A percentile compares a stretch with the other conserved stretches of the same genome.
Conservation (phyloP, 2,888 invertebrate species). For the Nematopogon swammerdamellus region DNA sequence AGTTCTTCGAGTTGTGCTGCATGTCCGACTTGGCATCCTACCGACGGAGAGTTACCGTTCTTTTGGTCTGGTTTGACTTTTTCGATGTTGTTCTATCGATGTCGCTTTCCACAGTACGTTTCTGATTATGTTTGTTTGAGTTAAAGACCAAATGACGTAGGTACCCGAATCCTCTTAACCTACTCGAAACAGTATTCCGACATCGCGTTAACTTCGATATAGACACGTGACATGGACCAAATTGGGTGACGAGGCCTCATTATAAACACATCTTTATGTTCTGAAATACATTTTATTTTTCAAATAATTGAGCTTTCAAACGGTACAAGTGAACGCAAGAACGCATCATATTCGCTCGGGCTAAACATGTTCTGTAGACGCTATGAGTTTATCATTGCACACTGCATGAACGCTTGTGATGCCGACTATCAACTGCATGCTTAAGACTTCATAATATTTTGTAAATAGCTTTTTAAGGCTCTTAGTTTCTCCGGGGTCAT, state of each 20-base stretch:
- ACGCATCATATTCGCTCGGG: not conserved
- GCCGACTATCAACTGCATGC: not conserved
- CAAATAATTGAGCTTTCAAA: too few species aligned
- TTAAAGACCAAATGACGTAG: too few species aligned
- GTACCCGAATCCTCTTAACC: too few species aligned
- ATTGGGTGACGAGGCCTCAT: not conserved
- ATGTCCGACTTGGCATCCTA: too few species aligned
- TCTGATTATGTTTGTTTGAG: not conserved
- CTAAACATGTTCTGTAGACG: not conserved
- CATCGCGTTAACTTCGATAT: too few species aligned
- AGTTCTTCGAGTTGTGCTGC: too few species aligned
- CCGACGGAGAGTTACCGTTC: too few species aligned
- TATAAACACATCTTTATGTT: not conserved
- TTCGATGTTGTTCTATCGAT: constrained; percentile 51
- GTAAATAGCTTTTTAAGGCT: not conserved
- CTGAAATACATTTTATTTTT: not conserved
- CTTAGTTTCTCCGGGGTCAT: not conserved
- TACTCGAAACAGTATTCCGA: too few species aligned
- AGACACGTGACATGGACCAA: not conserved
- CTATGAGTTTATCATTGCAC: not conserved
- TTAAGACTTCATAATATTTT: not conserved
- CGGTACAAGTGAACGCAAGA: not conserved
- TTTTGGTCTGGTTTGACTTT: constrained; percentile 28
- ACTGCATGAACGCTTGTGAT: not conserved
- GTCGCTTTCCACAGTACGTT: constrained; percentile 51